Percentiles rank a stretch among this genome's conserved stretches.
phyloP scores from a whole-genome alignment of 2,888 invertebrate genomes.

The Coelogynopora nodosa region DNA sequence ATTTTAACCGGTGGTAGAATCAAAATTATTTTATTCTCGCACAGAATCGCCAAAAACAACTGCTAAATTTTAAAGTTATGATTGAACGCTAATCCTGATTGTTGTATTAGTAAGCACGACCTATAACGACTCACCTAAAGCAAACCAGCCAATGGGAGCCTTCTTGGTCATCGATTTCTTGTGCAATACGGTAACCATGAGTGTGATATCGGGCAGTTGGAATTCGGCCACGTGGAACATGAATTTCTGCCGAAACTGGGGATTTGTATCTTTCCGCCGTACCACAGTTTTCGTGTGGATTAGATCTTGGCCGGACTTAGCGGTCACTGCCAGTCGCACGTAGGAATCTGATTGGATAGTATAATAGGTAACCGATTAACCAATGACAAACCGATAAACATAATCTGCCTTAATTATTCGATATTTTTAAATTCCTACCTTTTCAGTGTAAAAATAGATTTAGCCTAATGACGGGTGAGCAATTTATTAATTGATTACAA shows the following conservation, averaged over 20 bases:
- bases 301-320: conserved; percentile 86
- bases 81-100: too few species aligned
- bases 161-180: conserved; percentile 86
- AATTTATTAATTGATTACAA: too few species aligned
- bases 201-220: conserved; percentile 85
- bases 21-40: too few species aligned
- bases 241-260: conserved; percentile 89
- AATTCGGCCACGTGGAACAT: conserved; percentile 92
- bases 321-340: conserved; percentile 83
- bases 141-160: conserved; percentile 95
- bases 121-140: conserved; percentile 67
- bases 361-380: too few species aligned
- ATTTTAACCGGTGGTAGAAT: too few species aligned
- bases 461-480: too few species aligned
- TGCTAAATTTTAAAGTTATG: neutral
- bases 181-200: conserved; percentile 87
- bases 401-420: too few species aligned
- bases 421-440: too few species aligned
- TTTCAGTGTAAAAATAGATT: too few species aligned
- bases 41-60: too few species aligned
- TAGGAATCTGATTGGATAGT: conserved; percentile 71
- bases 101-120: neutral
- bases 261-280: conserved; percentile 85
- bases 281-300: conserved; percentile 86
- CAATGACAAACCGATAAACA: too few species aligned